Conservation (phyloP, 2,797 vertebrate species). For the Mormyrus hasselquistii region DNA sequence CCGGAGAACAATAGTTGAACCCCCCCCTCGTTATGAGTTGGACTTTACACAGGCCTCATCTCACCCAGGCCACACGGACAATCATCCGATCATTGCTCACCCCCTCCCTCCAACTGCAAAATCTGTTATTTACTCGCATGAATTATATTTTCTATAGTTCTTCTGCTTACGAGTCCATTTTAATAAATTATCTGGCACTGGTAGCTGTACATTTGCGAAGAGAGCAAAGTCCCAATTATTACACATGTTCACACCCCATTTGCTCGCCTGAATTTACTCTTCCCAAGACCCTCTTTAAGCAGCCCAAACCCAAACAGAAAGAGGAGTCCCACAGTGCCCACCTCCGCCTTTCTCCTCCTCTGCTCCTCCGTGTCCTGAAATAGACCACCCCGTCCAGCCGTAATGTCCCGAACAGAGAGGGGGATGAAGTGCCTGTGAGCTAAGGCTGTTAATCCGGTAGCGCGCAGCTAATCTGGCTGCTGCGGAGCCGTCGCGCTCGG, state of each 20-base stretch:
- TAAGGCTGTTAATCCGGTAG: slow-evolving; percentile 64
- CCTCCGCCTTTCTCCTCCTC: slow-evolving; percentile 43
- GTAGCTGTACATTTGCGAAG: slow-evolving; percentile 32
- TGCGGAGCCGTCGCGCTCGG: neutral
- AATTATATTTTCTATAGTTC: neutral
- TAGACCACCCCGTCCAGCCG: slow-evolving; percentile 39
- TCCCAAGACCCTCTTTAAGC: slow-evolving; percentile 53
- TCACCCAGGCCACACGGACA: neutral
- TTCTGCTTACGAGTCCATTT: neutral
- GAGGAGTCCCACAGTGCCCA: slow-evolving; percentile 45
- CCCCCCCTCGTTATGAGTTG: slow-evolving; percentile 38
- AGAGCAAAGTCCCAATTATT: slow-evolving; percentile 38
- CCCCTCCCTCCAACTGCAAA: neutral
- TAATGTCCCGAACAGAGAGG: slow-evolving; percentile 39
- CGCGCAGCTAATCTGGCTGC: neutral
- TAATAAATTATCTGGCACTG: neutral
- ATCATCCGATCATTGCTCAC: neutral
- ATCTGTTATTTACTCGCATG: neutral
- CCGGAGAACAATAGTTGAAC: slow-evolving; percentile 33
- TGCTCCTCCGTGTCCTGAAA: slow-evolving; percentile 30
- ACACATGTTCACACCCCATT: slow-evolving; percentile 44
- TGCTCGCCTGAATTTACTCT: slow-evolving; percentile 48
- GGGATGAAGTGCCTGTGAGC: slow-evolving; percentile 47
- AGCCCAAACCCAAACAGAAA: slow-evolving; percentile 52
- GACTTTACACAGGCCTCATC: slow-evolving; percentile 24